Evolutionary conservation across 2,888 invertebrate genomes (phyloP).

Genomic region (Ormyrus nitidulus): DNA sequence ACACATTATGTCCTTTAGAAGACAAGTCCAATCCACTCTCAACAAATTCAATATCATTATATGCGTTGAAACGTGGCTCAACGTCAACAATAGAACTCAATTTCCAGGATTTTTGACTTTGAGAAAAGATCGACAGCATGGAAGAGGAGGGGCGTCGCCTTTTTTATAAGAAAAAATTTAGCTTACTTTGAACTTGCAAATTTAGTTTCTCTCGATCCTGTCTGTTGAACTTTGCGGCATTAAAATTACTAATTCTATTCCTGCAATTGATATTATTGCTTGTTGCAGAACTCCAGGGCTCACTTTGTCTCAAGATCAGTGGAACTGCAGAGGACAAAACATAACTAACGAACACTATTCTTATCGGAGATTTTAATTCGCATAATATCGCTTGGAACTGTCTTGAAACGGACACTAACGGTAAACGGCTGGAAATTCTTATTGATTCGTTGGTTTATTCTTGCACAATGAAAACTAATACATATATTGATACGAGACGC

Average conservation of each 20-base stretch:
- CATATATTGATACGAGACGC: constrained; percentile 7
- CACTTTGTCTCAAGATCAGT: no score
- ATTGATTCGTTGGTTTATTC: constrained; percentile 24
- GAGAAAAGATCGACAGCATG: not conserved
- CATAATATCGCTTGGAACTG: constrained; percentile 46
- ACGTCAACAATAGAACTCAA: not conserved
- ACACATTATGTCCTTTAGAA: constrained; percentile 17
- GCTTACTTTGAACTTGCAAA: not conserved
- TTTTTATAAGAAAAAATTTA: not conserved
- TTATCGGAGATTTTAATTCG: constrained; percentile 10
- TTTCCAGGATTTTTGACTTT: constrained; percentile 3
- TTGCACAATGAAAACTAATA: constrained; percentile 12
- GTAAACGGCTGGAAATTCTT: constrained; percentile 11
- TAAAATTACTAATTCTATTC: not conserved
- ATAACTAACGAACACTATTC: no score
- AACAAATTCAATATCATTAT: not conserved
- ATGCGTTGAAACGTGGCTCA: not conserved
- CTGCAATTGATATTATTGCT: no score
- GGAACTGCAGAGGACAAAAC: no score
- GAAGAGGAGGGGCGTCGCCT: not conserved
- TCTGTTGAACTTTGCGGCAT: constrained; percentile 6
- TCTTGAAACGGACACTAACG: constrained; percentile 10
- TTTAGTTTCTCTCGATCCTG: not conserved
- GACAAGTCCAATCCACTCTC: not conserved
- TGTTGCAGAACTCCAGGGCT: no score